phyloP scores from a whole-genome alignment of 2,888 invertebrate species.

The Thereva nobilitata region DNA sequence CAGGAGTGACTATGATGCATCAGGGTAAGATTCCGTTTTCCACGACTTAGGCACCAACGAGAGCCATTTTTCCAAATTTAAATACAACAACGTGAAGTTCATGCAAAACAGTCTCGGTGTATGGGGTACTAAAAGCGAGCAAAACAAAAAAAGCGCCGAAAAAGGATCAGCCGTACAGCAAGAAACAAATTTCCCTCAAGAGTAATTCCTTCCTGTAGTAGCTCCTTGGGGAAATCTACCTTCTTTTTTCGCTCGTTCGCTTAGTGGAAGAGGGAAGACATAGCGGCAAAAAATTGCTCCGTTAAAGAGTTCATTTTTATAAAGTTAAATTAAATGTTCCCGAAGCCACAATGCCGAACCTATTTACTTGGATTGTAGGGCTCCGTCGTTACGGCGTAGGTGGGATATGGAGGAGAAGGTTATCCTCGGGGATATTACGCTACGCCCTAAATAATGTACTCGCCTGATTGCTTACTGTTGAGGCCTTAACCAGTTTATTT shows the following conservation, averaged over 20 bases:
- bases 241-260: constrained; percentile 32
- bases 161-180: constrained; percentile 17
- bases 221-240: constrained; percentile 42
- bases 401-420: constrained; percentile 6
- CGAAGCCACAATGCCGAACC: constrained; percentile 21
- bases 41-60: not conserved
- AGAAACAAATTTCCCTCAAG: constrained; percentile 40
- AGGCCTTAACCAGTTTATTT: not conserved
- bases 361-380: not conserved
- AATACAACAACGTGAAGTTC: constrained; percentile 20
- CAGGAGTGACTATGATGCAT: constrained; percentile 9
- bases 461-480: not conserved
- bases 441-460: not conserved
- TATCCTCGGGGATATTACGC: constrained; percentile 11
- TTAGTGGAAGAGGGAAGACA: not conserved
- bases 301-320: constrained; percentile 42
- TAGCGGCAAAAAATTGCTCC: constrained; percentile 27
- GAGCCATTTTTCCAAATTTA: constrained; percentile 31
- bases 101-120: constrained; percentile 9
- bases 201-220: constrained; percentile 40
- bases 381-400: constrained; percentile 15
- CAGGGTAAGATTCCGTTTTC: not conserved
- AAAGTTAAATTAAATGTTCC: constrained; percentile 41
- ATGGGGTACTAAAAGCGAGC: not conserved
- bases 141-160: constrained; percentile 7